Evolutionary conservation across 1,140 invertebrate genomes (phyloP), one percentile per base, ranked within the genome.

Genomic region (Phocides pigmalion): DNA sequence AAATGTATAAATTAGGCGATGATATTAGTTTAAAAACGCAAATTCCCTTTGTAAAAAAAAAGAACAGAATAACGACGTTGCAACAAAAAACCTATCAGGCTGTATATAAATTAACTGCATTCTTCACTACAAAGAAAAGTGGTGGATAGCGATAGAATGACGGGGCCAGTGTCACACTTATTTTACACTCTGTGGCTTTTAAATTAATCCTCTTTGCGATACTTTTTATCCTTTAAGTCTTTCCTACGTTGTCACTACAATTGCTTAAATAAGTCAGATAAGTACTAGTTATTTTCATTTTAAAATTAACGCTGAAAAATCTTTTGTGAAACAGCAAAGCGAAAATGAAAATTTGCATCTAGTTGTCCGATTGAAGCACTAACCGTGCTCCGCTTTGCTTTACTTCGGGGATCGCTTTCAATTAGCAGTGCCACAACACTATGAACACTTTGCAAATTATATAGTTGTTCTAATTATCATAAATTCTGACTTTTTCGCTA

Each of bases 91-190:
- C 56, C 56, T 59, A 59, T 59, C 54, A 58, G n/a, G 41, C 41
- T 37, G 54, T 46, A 37, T 59, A 59, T 59, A 47, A 59, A 59
- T 59, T 59, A 59, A 59, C 56, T 47, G 25, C 56, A 59, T 59
- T 59, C 56, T 22, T 59, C 19, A 28, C 42, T 4, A 59, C 56
- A 59, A 59, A 59, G 56, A 47, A 47, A 59, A 41, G 28, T 41
- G 4, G 15, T 16, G 15, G 54, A 19, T 16, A 17, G 16, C 54
- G 41, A 58, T 58, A 58, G 54, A 58, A 58, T 46, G 54, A 59
- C 54, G 42, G 19, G n/a, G 54, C 25, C 42, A 8, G 16, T 59
- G 54, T 46, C 16, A 46, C 15, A 32, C 25, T 41, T 59, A 59
- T 59, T 59, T 59, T 35, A 42, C 54, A 59, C 41, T 59, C 25